Evolutionary conservation across 2,113 vertebrate species (phyloP).

Genomic region (Ovibos moschatus): DNA sequence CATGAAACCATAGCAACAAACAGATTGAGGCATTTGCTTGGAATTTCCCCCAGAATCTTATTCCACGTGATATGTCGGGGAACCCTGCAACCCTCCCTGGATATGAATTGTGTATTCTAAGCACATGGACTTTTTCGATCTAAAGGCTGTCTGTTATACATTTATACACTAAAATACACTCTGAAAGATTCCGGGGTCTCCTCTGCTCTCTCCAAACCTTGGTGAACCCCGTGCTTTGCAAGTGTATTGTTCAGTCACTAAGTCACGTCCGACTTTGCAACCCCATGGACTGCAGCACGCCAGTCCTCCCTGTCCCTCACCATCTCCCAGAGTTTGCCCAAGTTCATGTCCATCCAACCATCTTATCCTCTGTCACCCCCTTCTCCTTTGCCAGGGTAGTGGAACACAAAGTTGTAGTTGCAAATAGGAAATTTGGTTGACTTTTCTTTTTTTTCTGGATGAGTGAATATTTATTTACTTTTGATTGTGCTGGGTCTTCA

Average conservation of each 20-base stretch:
- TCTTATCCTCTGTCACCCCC: neutral
- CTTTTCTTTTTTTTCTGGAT: neutral
- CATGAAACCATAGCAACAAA: neutral
- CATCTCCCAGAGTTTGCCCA: neutral
- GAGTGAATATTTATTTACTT: neutral
- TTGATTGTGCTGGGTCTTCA: neutral
- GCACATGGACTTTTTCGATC: accelerated
- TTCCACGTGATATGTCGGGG: accelerated
- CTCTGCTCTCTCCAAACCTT: neutral
- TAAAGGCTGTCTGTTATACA: neutral
- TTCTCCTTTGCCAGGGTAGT: neutral
- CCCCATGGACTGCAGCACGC: neutral
- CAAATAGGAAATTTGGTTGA: neutral
- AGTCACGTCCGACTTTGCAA: neutral
- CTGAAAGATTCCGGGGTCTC: accelerated
- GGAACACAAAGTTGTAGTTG: accelerated
- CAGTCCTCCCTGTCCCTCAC: neutral
- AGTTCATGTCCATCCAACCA: neutral
- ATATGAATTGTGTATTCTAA: accelerated
- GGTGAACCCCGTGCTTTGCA: neutral
- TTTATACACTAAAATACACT: accelerated
- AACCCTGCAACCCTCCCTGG: accelerated
- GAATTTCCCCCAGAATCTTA: neutral
- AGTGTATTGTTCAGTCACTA: neutral
- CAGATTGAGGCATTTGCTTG: accelerated